These are phyloP conservation scores for Ochlodes sylvanus DNA, from an alignment of 2,888 invertebrate genomes.

Conservation along the genomic window DNA sequence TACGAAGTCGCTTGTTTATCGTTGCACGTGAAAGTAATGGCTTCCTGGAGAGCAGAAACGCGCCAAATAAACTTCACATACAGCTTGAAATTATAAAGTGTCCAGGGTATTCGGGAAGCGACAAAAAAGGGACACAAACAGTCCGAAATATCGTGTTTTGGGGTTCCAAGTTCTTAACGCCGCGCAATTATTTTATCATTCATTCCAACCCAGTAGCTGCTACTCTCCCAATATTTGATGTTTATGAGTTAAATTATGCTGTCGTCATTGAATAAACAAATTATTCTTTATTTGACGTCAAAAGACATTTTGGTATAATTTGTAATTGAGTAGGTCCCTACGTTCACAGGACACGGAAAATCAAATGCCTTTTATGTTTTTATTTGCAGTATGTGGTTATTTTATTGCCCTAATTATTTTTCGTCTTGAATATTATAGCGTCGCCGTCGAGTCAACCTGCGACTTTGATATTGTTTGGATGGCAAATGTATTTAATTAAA, in stretches of 20 bases:
- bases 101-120: slow-evolving; percentile 1
- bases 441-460: no score
- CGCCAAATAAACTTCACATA: slow-evolving; percentile 22
- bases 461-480: neutral
- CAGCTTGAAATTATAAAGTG: slow-evolving; percentile 17
- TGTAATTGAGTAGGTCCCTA: slow-evolving; percentile 21
- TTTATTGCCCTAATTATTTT: neutral
- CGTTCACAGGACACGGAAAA: slow-evolving; percentile 4
- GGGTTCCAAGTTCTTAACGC: slow-evolving; percentile 25
- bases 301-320: slow-evolving; percentile 23
- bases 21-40: slow-evolving; percentile 9
- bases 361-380: slow-evolving; percentile 10
- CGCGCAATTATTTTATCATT: slow-evolving; percentile 35
- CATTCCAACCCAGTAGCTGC: slow-evolving; percentile 32
- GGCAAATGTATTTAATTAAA: no score
- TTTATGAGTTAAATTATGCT: slow-evolving; percentile 30
- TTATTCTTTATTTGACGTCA: slow-evolving; percentile 20
- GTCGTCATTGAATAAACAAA: slow-evolving; percentile 32
- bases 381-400: neutral
- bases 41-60: slow-evolving; percentile 12
- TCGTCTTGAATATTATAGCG: neutral
- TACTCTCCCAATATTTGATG: slow-evolving; percentile 32
- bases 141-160: slow-evolving; percentile 24
- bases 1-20: slow-evolving; percentile 8
- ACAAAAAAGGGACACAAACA: slow-evolving; percentile 23